Base-by-base conservation (phyloP, 2,888 invertebrate species). In the Seladonia tumulorum region DNA sequence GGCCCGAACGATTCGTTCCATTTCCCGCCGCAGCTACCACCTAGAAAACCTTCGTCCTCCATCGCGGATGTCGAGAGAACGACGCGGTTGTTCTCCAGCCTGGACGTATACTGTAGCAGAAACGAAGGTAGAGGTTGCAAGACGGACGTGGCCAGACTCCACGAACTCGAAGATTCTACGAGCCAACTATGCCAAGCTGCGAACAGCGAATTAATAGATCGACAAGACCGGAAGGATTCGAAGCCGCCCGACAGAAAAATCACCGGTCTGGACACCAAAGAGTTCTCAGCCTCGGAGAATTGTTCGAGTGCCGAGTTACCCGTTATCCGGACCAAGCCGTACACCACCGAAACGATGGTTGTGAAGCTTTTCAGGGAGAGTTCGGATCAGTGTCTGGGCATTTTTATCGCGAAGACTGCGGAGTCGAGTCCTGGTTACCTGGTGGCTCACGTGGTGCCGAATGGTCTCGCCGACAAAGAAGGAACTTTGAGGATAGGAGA, bases 361-460 rank as follows among this genome's bases (percentile, higher is more conserved):
- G 96, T 97, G 10, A 96, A 96, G 90, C 96, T 97, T 86, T 94
- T 95, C 7, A 96, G 96, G 90, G 96, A 96, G 82, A 96, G 95
- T 83, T 95, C 96, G 5, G 95, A 96, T 57, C 97, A 97, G 92
- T 97, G 97, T 93, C 94, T 97, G 71, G 97, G 97, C 10, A 97
- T 97, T 93, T 97, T 97, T 91, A 97, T 97, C 83, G 97, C 97
- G 5, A 97, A 97, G 95, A 96, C 96, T 87, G 95, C 96, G 25
- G 94, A 94, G 71, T 93, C 93, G 5, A 94, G 91, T 86, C 95
- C 96, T 4, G 96, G 96, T 80, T 97, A 97, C 93, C 95, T 97
- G 84, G 97, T 97, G 5, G 97, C 97, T 42, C 97, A 97, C 93
- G 96, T 97, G 5, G 97, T 97, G 39, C 97, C 97, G 5, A 97